Percentiles rank a stretch among this genome's conserved stretches.
Conservation (phyloP, 2,113 vertebrate species). For the Zosterops lateralis region DNA sequence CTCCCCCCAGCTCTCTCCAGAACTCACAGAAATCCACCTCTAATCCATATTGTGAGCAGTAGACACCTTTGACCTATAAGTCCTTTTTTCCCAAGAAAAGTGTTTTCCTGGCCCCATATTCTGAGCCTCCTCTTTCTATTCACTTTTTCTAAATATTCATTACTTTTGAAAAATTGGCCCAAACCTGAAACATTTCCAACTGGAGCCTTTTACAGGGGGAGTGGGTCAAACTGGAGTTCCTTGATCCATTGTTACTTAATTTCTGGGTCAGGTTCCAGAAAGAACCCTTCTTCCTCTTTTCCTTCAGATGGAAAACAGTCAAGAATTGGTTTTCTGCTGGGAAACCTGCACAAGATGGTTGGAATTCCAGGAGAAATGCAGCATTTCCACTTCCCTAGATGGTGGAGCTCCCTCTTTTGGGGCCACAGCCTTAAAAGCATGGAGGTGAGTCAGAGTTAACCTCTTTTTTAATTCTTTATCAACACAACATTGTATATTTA, state of each 20-base stretch:
- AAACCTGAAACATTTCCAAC: slow-evolving; percentile 45
- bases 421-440: neutral
- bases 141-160: slow-evolving; percentile 7
- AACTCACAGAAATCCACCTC: neutral
- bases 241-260: slow-evolving; percentile 61
- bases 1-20: neutral
- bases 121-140: neutral
- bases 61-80: slow-evolving; percentile 8
- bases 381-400: neutral
- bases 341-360: neutral
- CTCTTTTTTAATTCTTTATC: neutral
- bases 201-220: neutral
- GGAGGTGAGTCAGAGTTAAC: rapidly evolving
- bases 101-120: slow-evolving; percentile 31
- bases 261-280: slow-evolving; percentile 69
- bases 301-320: slow-evolving; percentile 42
- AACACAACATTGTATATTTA: too few relatives aligned
- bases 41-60: slow-evolving; percentile 11
- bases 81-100: neutral
- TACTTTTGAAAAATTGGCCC: slow-evolving; percentile 12
- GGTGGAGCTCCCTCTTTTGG: slow-evolving; percentile 40
- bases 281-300: slow-evolving; percentile 59
- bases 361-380: slow-evolving; percentile 7
- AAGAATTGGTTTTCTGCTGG: slow-evolving; percentile 49
- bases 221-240: slow-evolving; percentile 61